Conservation (phyloP, 2,888 invertebrate genomes). For the Argyresthia albistria region DNA sequence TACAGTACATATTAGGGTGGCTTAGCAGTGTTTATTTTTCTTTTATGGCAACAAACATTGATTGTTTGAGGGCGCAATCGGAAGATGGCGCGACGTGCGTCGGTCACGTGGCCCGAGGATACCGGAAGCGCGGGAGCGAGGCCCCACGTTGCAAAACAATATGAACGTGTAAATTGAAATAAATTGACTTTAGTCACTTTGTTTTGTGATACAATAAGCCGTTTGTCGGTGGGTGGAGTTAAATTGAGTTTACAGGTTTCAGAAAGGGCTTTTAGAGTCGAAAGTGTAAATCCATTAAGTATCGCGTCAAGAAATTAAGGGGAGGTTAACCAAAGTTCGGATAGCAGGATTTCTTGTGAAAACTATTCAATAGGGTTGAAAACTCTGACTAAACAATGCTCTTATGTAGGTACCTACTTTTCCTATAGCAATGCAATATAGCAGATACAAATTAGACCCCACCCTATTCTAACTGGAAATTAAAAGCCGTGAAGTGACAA, state of each 20-base stretch:
- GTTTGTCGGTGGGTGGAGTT: neutral
- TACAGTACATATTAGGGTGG: slow-evolving; percentile 7
- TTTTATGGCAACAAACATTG: slow-evolving; percentile 36
- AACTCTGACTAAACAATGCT: no score
- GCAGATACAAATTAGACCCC: neutral
- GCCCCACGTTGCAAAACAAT: slow-evolving; percentile 56
- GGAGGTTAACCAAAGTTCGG: neutral
- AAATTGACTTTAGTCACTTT: slow-evolving; percentile 58
- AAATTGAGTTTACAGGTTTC: no score
- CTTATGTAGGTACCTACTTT: neutral
- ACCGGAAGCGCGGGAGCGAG: slow-evolving; percentile 55
- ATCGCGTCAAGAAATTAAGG: no score
- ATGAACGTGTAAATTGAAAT: slow-evolving; percentile 66
- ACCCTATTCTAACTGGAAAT: slow-evolving; percentile 35
- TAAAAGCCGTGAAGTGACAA: slow-evolving; percentile 25
- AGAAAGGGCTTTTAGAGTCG: no score
- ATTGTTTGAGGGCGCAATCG: slow-evolving; percentile 53
- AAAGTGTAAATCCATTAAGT: no score
- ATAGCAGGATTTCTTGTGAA: no score
- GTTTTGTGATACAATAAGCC: slow-evolving; percentile 34
- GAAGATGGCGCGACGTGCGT: slow-evolving; percentile 66
- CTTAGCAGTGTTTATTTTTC: slow-evolving; percentile 28
- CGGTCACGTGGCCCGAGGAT: slow-evolving; percentile 60
- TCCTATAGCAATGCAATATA: neutral
- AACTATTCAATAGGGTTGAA: no score